Conservation (phyloP, 2,113 vertebrate genomes). For the Donacobius atricapilla region DNA sequence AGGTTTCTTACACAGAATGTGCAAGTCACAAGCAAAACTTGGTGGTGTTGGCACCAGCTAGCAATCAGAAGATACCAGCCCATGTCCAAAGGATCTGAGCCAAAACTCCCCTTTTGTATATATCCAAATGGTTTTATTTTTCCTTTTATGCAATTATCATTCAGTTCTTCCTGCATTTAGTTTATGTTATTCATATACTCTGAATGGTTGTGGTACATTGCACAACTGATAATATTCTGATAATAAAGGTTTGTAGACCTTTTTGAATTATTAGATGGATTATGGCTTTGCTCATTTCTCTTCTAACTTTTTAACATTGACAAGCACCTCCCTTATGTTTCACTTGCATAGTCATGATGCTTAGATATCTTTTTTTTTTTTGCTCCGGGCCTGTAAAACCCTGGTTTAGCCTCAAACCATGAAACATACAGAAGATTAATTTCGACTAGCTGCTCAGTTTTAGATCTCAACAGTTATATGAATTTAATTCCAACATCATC, state of each 20-base stretch:
- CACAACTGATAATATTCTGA: background rate
- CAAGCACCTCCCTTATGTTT: background rate
- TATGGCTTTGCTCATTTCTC: background rate
- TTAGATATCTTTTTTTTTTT: background rate
- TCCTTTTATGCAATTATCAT: background rate
- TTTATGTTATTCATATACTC: background rate
- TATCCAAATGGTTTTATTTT: background rate
- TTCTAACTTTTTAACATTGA: background rate
- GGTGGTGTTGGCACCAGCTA: background rate
- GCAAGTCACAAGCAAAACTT: background rate
- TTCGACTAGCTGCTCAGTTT: background rate
- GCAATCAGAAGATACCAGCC: background rate
- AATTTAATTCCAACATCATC: background rate
- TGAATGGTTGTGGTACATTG: background rate
- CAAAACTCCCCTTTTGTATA: background rate
- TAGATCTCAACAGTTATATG: background rate
- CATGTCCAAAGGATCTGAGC: background rate
- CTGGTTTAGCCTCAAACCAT: background rate
- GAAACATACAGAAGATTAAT: background rate
- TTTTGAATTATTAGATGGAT: background rate
- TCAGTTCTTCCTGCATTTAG: background rate
- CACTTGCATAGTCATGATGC: background rate
- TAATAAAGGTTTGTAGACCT: background rate
- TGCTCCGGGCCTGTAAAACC: background rate
- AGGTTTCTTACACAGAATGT: background rate